Conservation (phyloP, 2,888 invertebrate genomes). For the Dolomedes plantarius region DNA sequence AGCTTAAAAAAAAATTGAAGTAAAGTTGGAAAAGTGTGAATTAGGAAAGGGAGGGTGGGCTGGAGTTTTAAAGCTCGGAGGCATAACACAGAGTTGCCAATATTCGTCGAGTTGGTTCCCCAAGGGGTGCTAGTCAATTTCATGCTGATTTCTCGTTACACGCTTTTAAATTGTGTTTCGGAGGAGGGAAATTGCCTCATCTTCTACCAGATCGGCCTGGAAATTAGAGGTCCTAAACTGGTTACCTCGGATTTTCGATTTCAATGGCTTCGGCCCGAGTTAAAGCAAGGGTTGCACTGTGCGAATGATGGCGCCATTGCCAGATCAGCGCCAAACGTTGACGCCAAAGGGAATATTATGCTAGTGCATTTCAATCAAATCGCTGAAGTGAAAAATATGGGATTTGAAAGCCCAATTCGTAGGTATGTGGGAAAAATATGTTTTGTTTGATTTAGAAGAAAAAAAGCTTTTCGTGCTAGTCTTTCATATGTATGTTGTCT, state of each 20-base stretch:
- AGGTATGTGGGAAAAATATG: no score
- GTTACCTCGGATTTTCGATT: slow-evolving; percentile 72
- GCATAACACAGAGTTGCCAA: slow-evolving; percentile 51
- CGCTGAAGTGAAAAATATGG: no score
- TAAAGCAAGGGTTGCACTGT: slow-evolving; percentile 60
- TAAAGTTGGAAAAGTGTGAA: slow-evolving; percentile 58
- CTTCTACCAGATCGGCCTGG: slow-evolving; percentile 70
- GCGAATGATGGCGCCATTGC: slow-evolving; percentile 25
- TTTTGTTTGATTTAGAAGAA: no score
- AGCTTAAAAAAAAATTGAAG: slow-evolving; percentile 28
- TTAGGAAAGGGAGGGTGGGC: slow-evolving; percentile 34
- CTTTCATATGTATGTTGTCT: no score
- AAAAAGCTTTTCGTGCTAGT: no score
- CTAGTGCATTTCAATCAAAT: no score
- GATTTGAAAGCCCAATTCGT: no score
- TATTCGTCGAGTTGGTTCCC: slow-evolving; percentile 37
- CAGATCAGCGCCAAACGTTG: slow-evolving; percentile 25
- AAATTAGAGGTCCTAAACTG: slow-evolving; percentile 72
- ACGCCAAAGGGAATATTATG: slow-evolving; percentile 27
- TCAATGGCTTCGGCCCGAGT: slow-evolving; percentile 67
- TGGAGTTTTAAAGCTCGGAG: slow-evolving; percentile 61
- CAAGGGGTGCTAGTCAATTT: slow-evolving; percentile 70
- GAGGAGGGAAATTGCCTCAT: slow-evolving; percentile 69
- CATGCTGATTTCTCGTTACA: slow-evolving; percentile 72
- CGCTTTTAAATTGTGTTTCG: slow-evolving; percentile 72